phyloP scores from a whole-genome alignment of 2,888 invertebrate genomes.

The Parasteatoda lunata region DNA sequence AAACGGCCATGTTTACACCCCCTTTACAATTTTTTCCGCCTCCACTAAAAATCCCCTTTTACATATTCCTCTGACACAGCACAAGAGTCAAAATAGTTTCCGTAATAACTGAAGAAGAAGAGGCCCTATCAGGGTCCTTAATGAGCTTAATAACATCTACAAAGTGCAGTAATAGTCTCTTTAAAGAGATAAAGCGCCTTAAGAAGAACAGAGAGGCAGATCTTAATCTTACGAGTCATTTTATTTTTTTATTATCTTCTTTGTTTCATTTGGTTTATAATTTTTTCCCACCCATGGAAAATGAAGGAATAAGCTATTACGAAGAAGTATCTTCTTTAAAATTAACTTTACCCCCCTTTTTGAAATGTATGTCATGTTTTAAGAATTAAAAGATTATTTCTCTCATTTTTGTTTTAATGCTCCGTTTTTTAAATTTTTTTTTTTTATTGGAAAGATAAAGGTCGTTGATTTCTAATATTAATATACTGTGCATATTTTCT shows the following conservation, averaged over 20 bases:
- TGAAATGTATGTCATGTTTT: background rate
- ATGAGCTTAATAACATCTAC: conserved; percentile 66
- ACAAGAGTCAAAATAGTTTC: conserved; percentile 31
- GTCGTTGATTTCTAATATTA: too few species aligned
- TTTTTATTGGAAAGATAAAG: too few species aligned
- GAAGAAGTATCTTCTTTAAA: background rate
- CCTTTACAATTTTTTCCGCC: too few species aligned
- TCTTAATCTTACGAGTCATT: conserved; percentile 54
- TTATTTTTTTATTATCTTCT: conserved; percentile 8
- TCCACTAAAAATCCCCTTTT: background rate
- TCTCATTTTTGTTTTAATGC: too few species aligned
- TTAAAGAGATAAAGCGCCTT: conserved; percentile 55
- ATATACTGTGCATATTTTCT: too few species aligned
- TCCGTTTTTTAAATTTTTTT: too few species aligned
- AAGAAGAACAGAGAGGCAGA: conserved; percentile 35
- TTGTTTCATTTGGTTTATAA: conserved; percentile 14
- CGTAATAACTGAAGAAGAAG: conserved; percentile 9
- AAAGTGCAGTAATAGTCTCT: conserved; percentile 59
- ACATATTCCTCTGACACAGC: background rate
- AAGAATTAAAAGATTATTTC: too few species aligned
- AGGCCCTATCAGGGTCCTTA: conserved; percentile 38
- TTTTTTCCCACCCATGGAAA: background rate
- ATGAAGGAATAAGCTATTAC: conserved; percentile 54
- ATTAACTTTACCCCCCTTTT: background rate
- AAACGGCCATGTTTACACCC: too few species aligned